Conservation (phyloP, 2,888 invertebrate genomes). For the Volucella inflata region DNA sequence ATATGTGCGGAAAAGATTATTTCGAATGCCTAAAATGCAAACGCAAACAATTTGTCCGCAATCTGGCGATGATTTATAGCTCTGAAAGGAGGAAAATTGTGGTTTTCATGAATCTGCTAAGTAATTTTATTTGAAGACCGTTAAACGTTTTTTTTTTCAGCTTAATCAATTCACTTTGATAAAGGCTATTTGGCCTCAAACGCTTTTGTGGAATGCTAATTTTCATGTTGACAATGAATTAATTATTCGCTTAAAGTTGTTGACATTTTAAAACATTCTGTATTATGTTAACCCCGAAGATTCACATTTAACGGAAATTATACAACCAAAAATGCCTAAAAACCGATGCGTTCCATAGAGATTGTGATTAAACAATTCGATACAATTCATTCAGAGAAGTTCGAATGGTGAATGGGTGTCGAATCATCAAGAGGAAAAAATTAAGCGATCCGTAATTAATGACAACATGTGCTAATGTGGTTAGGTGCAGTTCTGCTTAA, state of each 20-base stretch:
- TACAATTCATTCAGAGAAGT: too few species aligned
- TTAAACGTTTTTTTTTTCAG: conserved; percentile 10
- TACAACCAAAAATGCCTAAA: background rate
- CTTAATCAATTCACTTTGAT: conserved; percentile 17
- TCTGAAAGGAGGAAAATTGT: background rate
- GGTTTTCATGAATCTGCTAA: conserved; percentile 17
- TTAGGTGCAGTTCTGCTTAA: too few species aligned
- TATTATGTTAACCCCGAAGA: background rate
- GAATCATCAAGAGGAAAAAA: too few species aligned
- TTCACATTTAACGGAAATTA: background rate
- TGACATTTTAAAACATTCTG: conserved; percentile 16
- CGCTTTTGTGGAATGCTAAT: conserved; percentile 15
- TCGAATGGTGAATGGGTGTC: too few species aligned
- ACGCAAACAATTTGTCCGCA: conserved; percentile 6
- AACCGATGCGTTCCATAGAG: too few species aligned
- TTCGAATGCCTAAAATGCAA: conserved; percentile 11
- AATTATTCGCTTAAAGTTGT: conserved; percentile 17
- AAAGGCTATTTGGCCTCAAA: conserved; percentile 23
- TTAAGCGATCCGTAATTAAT: too few species aligned
- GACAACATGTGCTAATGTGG: too few species aligned
- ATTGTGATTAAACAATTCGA: too few species aligned
- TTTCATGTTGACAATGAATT: conserved; percentile 20
- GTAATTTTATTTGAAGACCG: conserved; percentile 21
- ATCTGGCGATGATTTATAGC: background rate
- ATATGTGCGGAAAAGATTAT: conserved; percentile 46